Conservation (phyloP, 2,113 vertebrate species). For the Ursus arctos region DNA sequence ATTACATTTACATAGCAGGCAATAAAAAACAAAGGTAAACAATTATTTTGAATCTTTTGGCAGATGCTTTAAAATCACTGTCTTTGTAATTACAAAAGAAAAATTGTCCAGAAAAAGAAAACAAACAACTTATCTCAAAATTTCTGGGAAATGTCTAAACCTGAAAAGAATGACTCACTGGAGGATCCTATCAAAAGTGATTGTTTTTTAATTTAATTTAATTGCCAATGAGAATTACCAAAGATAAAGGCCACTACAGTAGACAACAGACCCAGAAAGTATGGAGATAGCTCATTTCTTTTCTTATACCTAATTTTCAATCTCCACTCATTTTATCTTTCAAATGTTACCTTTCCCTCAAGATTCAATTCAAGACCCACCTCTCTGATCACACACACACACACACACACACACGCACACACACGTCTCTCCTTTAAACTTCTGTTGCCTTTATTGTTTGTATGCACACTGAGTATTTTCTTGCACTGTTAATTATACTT, state of each 20-base stretch:
- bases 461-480: background rate
- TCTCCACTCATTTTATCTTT: background rate
- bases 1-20: background rate
- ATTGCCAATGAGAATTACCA: background rate
- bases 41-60: constrained; percentile 19
- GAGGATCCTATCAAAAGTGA: background rate
- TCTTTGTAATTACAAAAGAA: background rate
- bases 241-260: background rate
- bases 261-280: background rate
- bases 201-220: background rate
- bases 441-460: background rate
- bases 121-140: background rate
- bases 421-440: background rate
- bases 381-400: background rate
- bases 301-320: background rate
- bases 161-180: background rate
- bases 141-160: background rate
- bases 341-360: background rate
- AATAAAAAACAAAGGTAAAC: background rate
- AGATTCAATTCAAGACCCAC: background rate
- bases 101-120: background rate
- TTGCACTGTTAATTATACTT: background rate
- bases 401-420: background rate
- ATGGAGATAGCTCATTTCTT: background rate
- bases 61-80: constrained; percentile 55